Evolutionary conservation across 2,888 invertebrate species (phyloP), one percentile per base, ranked within the genome.

Genomic region (Clanis bilineata): DNA sequence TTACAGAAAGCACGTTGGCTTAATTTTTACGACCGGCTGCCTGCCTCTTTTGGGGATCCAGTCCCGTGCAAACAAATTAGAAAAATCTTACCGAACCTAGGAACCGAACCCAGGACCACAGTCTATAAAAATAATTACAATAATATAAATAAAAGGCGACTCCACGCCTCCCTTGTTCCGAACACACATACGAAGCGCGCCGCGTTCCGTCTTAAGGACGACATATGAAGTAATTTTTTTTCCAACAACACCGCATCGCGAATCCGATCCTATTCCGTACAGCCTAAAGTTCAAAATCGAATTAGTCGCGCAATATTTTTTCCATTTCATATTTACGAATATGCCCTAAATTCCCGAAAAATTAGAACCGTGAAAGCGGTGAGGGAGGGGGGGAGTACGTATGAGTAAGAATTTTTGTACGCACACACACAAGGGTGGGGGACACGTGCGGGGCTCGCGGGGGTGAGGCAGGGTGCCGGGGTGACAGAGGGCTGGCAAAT

Each of bases 241-340:
- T 90, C 90, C 81, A 85, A 82, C 84, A 75, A 66, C 66, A 71
- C 61, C 59, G 59, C 85, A 74, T 66, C 58, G 71, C 57, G 83
- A 76, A 77, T 58, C 57, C 62, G 64, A 80, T 86, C 79, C 71
- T 87, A 81, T 61, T 28, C 0, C 59, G 15, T 2, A 1, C 1
- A 23, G 5, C 1, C 69, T 78, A 90, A 65, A 72, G 82, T 76
- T 62, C 64, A 81, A 73, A 85, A 64, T 85, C 61, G 64, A n/a
- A 57, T 64, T 72, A 62, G 62, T 69, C 82, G 85, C 84, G 85
- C 88, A 90, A 91, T 92, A 92, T 92, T 92, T 92, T 92, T 92
- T 92, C 92, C 92, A 92, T 92, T 92, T 92, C 92, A 92, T 92
- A 93, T 93, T 92, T 93, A 92, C 92, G 92, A 93, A 93, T 92